A percentile compares a stretch with the other conserved stretches of the same genome.
phyloP scores from a whole-genome alignment of 2,888 invertebrate species.

The Exephanes ischioxanthus region DNA sequence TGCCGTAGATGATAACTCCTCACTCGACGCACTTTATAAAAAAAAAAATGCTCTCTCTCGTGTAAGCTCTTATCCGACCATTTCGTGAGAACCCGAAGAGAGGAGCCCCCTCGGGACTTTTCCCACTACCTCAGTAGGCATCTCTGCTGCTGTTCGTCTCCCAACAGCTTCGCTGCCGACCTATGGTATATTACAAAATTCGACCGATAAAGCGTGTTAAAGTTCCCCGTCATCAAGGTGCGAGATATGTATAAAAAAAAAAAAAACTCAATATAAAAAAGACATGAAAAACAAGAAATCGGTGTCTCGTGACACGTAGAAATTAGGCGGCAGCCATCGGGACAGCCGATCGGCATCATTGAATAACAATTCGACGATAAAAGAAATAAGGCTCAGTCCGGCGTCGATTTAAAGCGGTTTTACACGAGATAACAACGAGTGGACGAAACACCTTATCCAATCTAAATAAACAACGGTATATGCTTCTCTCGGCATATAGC shows the following conservation, averaged over 20 bases:
- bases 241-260: conserved; percentile 34
- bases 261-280: not conserved
- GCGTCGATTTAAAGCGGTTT: conserved; percentile 36
- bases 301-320: conserved; percentile 69
- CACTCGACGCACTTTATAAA: conserved; percentile 28
- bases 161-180: not conserved
- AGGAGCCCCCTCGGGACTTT: not conserved
- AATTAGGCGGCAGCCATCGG: conserved; percentile 67
- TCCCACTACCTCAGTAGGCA: conserved; percentile 46
- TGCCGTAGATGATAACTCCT: conserved; percentile 39
- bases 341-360: conserved; percentile 36
- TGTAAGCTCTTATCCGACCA: conserved; percentile 41
- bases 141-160: conserved; percentile 35
- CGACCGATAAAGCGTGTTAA: conserved; percentile 12
- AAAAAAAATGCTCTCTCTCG: conserved; percentile 15
- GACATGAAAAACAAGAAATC: conserved; percentile 51
- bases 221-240: not conserved
- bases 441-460: conserved; percentile 35
- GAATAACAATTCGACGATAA: conserved; percentile 39
- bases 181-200: conserved; percentile 12
- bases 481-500: not conserved
- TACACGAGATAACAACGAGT: conserved; percentile 42
- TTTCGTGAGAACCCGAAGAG: conserved; percentile 24
- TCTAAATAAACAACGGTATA: conserved; percentile 29
- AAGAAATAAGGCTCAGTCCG: conserved; percentile 9